Conservation (phyloP, 2,888 invertebrate genomes). For the Trachelus stipa region DNA sequence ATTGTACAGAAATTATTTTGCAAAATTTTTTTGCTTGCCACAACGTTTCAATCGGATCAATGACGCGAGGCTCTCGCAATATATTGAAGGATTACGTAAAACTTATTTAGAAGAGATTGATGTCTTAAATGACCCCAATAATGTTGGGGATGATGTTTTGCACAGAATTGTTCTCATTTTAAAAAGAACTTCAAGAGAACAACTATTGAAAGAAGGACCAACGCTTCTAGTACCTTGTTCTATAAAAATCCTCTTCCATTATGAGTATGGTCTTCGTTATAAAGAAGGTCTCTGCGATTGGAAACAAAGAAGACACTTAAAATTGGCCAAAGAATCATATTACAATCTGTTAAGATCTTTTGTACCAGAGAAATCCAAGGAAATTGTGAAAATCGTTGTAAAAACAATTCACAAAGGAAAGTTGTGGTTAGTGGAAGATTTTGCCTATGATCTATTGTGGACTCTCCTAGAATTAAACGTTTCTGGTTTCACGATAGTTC, state of each 20-base stretch:
- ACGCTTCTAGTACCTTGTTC: slow-evolving; percentile 39
- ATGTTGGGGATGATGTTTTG: slow-evolving; percentile 19
- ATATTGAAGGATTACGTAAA: background rate
- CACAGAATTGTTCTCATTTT: slow-evolving; percentile 36
- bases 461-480: slow-evolving; percentile 48
- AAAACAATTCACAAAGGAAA: slow-evolving; percentile 60
- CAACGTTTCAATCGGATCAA: background rate
- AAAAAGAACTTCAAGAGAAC: slow-evolving; percentile 32
- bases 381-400: slow-evolving; percentile 59
- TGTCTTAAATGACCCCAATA: background rate
- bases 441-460: slow-evolving; percentile 59
- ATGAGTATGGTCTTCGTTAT: slow-evolving; percentile 32
- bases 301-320: slow-evolving; percentile 42
- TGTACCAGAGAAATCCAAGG: slow-evolving; percentile 52
- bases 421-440: slow-evolving; percentile 65
- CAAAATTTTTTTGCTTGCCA: slow-evolving; percentile 1
- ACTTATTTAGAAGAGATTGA: background rate
- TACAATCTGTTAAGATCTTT: slow-evolving; percentile 42
- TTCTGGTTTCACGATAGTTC: slow-evolving; percentile 35
- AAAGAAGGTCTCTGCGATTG: slow-evolving; percentile 36
- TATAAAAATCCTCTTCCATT: slow-evolving; percentile 45
- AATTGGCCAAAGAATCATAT: slow-evolving; percentile 44
- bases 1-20: background rate
- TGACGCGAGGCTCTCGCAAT: background rate
- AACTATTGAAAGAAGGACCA: slow-evolving; percentile 39